phyloP scores from a whole-genome alignment of 2,888 invertebrate genomes.

The Catotricha subobsoleta region DNA sequence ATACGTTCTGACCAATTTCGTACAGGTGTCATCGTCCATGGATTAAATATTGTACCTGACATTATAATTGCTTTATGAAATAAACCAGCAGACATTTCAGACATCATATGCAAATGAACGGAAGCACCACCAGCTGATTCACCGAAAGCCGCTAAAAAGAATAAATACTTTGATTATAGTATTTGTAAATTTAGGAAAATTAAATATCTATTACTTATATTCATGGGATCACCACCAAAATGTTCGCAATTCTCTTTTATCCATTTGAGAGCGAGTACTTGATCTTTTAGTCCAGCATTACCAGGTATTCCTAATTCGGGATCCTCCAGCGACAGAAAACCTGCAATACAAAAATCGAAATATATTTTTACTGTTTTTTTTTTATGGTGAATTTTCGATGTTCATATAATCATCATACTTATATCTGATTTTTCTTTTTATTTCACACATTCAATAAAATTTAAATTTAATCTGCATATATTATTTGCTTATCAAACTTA shows the following conservation, averaged over 20 bases:
- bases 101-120: conserved; percentile 30
- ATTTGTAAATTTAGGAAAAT: too few relatives aligned
- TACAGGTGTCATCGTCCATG: conserved; percentile 20
- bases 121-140: conserved; percentile 34
- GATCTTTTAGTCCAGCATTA: conserved; percentile 36
- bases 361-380: too few relatives aligned
- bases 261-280: conserved; percentile 33
- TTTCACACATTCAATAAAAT: too few relatives aligned
- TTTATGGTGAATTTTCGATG: too few relatives aligned
- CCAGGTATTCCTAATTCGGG: conserved; percentile 31
- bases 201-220: conserved; percentile 26
- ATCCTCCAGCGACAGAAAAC: conserved; percentile 32
- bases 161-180: background rate
- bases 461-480: too few relatives aligned
- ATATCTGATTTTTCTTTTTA: too few relatives aligned
- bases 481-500: too few relatives aligned
- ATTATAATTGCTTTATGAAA: conserved; percentile 23
- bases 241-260: conserved; percentile 30
- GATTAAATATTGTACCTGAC: conserved; percentile 23
- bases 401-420: too few relatives aligned
- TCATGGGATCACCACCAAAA: conserved; percentile 34
- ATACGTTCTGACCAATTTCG: conserved; percentile 20
- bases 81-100: conserved; percentile 28
- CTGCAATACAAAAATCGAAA: conserved; percentile 17
- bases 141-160: conserved; percentile 21